Base-by-base conservation (phyloP, 1,140 invertebrate genomes). In the Philopotamus ludificatus region DNA sequence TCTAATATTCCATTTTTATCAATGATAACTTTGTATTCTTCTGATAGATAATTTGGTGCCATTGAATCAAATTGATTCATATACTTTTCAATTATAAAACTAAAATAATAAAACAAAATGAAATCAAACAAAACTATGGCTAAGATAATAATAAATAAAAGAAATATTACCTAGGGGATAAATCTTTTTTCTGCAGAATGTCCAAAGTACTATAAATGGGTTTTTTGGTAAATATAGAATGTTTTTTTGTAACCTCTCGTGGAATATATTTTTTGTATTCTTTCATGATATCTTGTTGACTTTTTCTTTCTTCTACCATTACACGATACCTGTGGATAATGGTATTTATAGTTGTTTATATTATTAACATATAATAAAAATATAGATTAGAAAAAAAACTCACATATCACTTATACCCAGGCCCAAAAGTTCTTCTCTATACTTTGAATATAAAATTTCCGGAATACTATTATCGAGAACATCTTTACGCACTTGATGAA, bases 391-490 rank as follows among this genome's bases (percentile, higher is more conserved):
- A 63, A 4, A 60, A 45, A 10, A 68, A 78, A 74, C 86, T 73
- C 85, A 89, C 91, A 94, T 94, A 75, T 94, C 91, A 61, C 88
- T 85, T 34, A 93, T 91, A 8, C 89, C 90, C 34, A 95, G 78
- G 0, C 92, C 92, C 45, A 93, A 78, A 0, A 92, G 78, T 77
- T 92, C 86, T 49, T 85, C 77, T 74, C 89, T 89, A 67, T 88
- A 84, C 64, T 86, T 86, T 28, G 89, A 86, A 79, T 89, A 90
- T 61, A 85, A 82, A 55, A 93, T 86, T 73, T 92, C 90, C 16
- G 85, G 80, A 66, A 95, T 87, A 72, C 87, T 87, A 71, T 88
- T 90, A 44, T 89, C 81, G 34, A 92, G 78, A 15, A 94, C 86
- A 83, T 94, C 92, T 72, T 83, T 81, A 34, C 89, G 80, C 25